A percentile compares a stretch with the other conserved stretches of the same genome.
These are phyloP conservation scores for Leptestheria dahalacensis DNA, from an alignment of 1,140 invertebrate genomes.

Conservation along the genomic window DNA sequence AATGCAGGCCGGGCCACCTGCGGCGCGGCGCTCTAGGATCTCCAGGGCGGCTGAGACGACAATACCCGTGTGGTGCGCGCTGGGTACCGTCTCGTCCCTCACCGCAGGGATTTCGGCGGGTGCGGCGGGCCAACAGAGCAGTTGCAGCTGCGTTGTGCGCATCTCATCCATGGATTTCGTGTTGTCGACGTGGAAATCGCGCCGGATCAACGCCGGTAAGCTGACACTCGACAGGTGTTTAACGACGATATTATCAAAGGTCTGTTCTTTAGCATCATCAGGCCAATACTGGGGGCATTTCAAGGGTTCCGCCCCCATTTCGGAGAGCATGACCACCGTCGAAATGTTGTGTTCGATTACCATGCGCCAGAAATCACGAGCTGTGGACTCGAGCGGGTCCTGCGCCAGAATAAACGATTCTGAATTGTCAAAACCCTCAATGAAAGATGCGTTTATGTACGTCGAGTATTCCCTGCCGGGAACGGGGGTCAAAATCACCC, in stretches of 20 bases:
- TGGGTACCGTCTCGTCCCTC: slow-evolving; percentile 24
- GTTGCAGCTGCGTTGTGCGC: slow-evolving; percentile 67
- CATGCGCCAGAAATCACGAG: slow-evolving; percentile 93
- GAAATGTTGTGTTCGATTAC: slow-evolving; percentile 79
- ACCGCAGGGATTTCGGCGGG: slow-evolving; percentile 70
- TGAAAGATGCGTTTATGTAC: slow-evolving; percentile 90
- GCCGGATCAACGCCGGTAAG: slow-evolving; percentile 66
- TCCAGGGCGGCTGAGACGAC: slow-evolving; percentile 40
- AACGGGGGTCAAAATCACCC: slow-evolving; percentile 68
- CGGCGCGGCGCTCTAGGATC: slow-evolving; percentile 24
- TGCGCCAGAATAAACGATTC: slow-evolving; percentile 91
- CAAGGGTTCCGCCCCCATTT: slow-evolving; percentile 52
- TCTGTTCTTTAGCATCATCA: slow-evolving; percentile 60
- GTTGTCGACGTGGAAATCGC: slow-evolving; percentile 66
- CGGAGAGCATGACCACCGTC: slow-evolving; percentile 87
- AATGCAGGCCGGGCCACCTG: slow-evolving; percentile 48
- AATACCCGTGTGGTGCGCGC: slow-evolving; percentile 61
- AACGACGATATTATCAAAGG: slow-evolving; percentile 67
- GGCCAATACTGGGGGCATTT: slow-evolving; percentile 77
- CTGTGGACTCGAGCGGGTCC: slow-evolving; percentile 76
- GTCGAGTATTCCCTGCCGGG: slow-evolving; percentile 74
- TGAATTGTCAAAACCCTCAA: slow-evolving; percentile 69
- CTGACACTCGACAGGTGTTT: slow-evolving; percentile 74
- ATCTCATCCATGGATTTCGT: slow-evolving; percentile 52
- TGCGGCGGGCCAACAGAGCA: slow-evolving; percentile 75